These are phyloP conservation scores for Chelonia mydas DNA, from an alignment of 2,797 vertebrate genomes.

Conservation along the genomic window DNA sequence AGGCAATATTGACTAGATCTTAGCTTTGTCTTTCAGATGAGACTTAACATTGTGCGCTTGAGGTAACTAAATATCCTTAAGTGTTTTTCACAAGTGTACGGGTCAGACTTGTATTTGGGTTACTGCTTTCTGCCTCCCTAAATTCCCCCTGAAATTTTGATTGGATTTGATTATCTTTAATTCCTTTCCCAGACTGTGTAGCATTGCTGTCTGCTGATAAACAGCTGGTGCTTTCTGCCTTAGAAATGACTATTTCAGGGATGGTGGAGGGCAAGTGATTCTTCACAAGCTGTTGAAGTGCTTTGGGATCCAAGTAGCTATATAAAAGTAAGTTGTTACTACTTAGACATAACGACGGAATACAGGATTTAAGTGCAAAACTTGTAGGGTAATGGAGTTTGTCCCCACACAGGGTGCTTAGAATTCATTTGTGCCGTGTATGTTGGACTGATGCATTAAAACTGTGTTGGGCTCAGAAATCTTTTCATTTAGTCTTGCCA, in stretches of 20 bases:
- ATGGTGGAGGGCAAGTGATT: neutral
- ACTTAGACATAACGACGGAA: constrained; percentile 6
- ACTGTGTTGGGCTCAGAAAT: neutral
- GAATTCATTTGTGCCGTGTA: neutral
- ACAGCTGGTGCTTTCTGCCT: neutral
- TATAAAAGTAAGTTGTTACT: neutral
- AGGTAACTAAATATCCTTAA: neutral
- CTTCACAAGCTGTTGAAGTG: neutral
- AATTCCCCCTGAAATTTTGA: neutral
- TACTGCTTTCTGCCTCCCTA: neutral
- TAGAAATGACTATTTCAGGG: neutral
- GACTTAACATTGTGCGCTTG: neutral
- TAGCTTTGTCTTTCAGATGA: neutral
- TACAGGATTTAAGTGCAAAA: neutral
- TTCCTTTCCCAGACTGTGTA: neutral
- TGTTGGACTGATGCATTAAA: neutral
- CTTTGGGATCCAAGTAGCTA: neutral
- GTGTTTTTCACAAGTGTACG: neutral
- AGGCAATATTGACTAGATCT: neutral
- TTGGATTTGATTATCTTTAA: neutral
- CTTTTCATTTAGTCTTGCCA: neutral
- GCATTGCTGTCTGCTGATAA: neutral
- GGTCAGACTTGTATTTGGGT: neutral
- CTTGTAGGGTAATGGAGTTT: constrained; percentile 29
- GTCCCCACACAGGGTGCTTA: neutral